A percentile compares a stretch with the other conserved stretches of the same genome.
Conservation (phyloP, 2,797 vertebrate species). For the Spizella passerina region DNA sequence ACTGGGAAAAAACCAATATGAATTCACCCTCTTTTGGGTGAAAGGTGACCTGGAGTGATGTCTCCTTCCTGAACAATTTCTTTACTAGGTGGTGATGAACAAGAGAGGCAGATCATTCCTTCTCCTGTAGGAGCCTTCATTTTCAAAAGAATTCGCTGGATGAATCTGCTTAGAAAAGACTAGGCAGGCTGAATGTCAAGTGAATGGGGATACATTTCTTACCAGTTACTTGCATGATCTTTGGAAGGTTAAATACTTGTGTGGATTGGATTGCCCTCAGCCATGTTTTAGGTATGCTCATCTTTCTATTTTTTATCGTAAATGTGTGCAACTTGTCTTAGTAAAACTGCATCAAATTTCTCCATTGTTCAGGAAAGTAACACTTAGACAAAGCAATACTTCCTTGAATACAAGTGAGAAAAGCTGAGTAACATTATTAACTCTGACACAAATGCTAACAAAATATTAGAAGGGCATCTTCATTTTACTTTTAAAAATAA, state of each 20-base stretch:
- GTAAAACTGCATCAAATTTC: neutral
- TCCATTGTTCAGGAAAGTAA: neutral
- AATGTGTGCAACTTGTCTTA: rapidly evolving
- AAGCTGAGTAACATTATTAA: neutral
- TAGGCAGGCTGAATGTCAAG: neutral
- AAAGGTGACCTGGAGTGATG: neutral
- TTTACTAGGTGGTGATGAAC: neutral
- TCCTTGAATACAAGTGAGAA: neutral
- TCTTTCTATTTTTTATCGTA: neutral
- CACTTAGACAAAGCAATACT: neutral
- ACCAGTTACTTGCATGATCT: neutral
- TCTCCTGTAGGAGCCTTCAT: neutral
- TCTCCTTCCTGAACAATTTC: neutral
- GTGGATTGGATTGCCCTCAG: neutral
- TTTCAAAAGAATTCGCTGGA: neutral
- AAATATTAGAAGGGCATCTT: neutral
- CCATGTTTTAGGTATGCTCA: neutral
- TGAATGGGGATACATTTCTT: neutral
- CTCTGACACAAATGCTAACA: neutral
- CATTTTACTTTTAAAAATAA: neutral
- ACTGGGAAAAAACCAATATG: neutral
- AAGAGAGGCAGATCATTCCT: neutral
- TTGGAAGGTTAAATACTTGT: neutral
- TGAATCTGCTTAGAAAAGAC: neutral
- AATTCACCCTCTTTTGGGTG: neutral